Evolutionary conservation across 2,797 vertebrate genomes (phyloP), one percentile per base, ranked within the genome.

Genomic region (Sebastes nivosus): DNA sequence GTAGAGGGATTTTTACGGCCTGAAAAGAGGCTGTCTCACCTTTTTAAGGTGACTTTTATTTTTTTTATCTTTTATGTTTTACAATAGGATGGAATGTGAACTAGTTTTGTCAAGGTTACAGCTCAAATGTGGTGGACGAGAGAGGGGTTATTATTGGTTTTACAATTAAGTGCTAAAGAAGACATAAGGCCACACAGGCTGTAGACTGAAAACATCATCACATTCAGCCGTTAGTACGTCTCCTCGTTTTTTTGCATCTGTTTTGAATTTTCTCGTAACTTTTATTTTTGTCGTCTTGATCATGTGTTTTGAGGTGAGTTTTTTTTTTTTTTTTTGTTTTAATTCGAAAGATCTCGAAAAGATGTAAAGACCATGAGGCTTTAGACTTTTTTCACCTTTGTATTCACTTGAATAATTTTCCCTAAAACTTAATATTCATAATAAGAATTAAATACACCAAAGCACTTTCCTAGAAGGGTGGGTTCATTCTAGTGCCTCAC

Each of bases 41-140:
- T 92, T 91, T 91, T 18, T 77, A 67, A 67, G 92, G 89, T 92
- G 88, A 82, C 38, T 84, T 85, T 77, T 81, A 76, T 81, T 89
- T 60, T 10, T 29, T 60, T 30, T 42, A 16, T 76, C 6, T 87
- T 76, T 81, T 72, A 64, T 46, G 34, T 69, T 73, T 2, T 16
- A 22, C 22, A 63, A 5, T 67, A n/a, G 34, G 46, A 30, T 34
- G 6, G 2, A 79, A 72, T 52, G 42, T 80, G 38, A 80, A 36
- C 4, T 42, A 65, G 64, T 58, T 72, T 70, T 50, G 29, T 70
- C 10, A 12, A 67, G 24, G 52, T 54, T 58, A 20, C 18, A 72
- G 42, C 52, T 78, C 4, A 24, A 50, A 67, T 54, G 25, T 46
- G 10, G 16, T n/a, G 67, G 76, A 34, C 8, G 2, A 72, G 4